Conservation (phyloP, 2,888 invertebrate genomes). For the Phortica okadai region DNA sequence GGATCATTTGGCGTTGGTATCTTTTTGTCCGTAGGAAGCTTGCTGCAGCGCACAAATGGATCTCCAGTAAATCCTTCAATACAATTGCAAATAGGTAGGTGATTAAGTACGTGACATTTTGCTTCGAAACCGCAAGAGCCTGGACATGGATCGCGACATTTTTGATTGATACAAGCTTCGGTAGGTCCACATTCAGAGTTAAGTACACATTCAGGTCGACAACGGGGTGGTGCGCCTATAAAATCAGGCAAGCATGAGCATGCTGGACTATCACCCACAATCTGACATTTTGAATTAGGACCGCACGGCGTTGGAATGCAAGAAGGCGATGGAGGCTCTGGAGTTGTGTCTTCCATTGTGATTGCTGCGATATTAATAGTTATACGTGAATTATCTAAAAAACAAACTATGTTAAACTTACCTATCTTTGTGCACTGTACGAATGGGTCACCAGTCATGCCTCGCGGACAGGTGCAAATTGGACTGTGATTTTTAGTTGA, state of each 20-base stretch:
- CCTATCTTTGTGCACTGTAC: conserved; percentile 83
- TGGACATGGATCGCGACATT: conserved; percentile 89
- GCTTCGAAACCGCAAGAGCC: conserved; percentile 90
- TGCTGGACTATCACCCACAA: conserved; percentile 84
- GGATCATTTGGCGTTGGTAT: conserved; percentile 77
- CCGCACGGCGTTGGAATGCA: conserved; percentile 91
- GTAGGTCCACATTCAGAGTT: conserved; percentile 88
- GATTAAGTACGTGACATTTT: conserved; percentile 86
- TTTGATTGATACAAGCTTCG: conserved; percentile 86
- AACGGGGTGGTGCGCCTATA: conserved; percentile 87
- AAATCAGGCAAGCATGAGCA: conserved; percentile 89
- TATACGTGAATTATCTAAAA: background rate
- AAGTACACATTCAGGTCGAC: conserved; percentile 87
- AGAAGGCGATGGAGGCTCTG: conserved; percentile 80
- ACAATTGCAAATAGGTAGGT: conserved; percentile 88
- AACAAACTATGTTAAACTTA: conserved; percentile 77
- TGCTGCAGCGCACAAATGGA: conserved; percentile 85
- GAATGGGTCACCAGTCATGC: conserved; percentile 93
- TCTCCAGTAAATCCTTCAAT: conserved; percentile 86
- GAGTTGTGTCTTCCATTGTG: conserved; percentile 59
- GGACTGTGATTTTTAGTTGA: conserved; percentile 90
- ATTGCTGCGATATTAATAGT: conserved; percentile 49
- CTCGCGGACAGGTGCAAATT: conserved; percentile 89
- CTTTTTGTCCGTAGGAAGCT: conserved; percentile 78
- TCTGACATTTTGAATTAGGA: conserved; percentile 87